Conservation (phyloP, 2,888 invertebrate species). For the Chrysolina haemoptera region DNA sequence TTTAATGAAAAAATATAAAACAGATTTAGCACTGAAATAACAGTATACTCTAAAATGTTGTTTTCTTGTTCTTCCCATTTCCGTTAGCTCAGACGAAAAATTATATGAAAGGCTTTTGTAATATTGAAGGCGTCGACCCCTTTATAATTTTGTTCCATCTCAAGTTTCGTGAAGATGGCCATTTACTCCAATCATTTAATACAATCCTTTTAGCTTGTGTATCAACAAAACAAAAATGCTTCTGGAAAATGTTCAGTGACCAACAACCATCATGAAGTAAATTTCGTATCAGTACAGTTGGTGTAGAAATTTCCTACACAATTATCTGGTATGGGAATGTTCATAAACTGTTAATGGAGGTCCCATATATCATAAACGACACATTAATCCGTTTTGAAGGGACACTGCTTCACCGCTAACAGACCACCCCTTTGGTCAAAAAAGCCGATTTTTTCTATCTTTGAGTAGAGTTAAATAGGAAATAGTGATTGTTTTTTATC, state of each 20-base stretch:
- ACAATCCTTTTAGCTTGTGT: constrained; percentile 12
- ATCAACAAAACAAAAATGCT: background rate
- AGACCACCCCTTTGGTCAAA: no score
- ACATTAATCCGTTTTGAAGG: no score
- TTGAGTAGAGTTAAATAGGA: no score
- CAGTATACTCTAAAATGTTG: constrained; percentile 29
- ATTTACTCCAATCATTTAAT: constrained; percentile 5
- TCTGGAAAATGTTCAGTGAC: background rate
- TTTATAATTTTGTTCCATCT: constrained; percentile 32
- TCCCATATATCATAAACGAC: no score
- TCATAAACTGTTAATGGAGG: no score
- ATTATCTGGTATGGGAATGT: no score
- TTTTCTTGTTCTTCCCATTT: constrained; percentile 22
- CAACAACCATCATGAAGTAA: background rate
- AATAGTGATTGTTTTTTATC: no score
- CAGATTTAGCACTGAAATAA: constrained; percentile 39
- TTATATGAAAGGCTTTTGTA: constrained; percentile 37
- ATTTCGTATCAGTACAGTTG: no score
- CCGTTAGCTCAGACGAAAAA: constrained; percentile 35
- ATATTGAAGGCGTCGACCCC: constrained; percentile 40
- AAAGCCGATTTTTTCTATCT: no score
- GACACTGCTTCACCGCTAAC: no score
- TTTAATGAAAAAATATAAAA: constrained; percentile 42
- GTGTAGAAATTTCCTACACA: no score
- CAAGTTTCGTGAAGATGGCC: constrained; percentile 5